Base-by-base conservation (phyloP, 2,888 invertebrate species). In the Clunio marinus region DNA sequence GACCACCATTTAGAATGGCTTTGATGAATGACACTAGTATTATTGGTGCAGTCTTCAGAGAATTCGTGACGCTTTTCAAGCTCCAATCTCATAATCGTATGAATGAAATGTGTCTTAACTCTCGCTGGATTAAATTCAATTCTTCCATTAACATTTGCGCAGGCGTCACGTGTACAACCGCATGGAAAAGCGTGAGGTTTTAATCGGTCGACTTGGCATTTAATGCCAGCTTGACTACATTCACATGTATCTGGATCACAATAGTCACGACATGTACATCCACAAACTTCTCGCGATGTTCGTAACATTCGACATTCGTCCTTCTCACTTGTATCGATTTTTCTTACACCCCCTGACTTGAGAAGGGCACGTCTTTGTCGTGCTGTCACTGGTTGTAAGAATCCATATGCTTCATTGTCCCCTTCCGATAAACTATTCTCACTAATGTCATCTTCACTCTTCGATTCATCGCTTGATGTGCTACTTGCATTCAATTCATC, bases 161-260 rank as follows among this genome's bases (percentile, higher is more conserved):
- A 98, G 59, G 94, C 93, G 74, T 96, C 96, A 73, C 93, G 87
- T 1, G 92, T 89, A 79, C 97, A 98, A 10, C 96, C 96, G 78
- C 98, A 98, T 0, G 98, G 98, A 76, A 97, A 98, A 75, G 93
- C 94, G 15, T 46, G 63, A 7, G 63, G 63, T 27, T 63, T 63
- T 70, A 93, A 83, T 70, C 97, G 85, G 79, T 98, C 97, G 68
- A 98, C 85, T 84, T 96, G 96, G 78, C 97, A 98, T 81, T 96
- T 95, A 72, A 98, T 97, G 70, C 95, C 96, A 55, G 92, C 92
- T 75, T 91, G 86, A 77, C 94, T 93, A 80, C 98, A 98, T 15
- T 91, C 88, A 78, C 98, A 98, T 22, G 88, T 93, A 74, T 95
- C 95, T 1, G 97, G 97, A 81, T 95, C 93, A 80, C 98, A 98